Evolutionary conservation across 2,888 invertebrate genomes (phyloP), one percentile per base, ranked within the genome.

Genomic region (Sinelater perroti): DNA sequence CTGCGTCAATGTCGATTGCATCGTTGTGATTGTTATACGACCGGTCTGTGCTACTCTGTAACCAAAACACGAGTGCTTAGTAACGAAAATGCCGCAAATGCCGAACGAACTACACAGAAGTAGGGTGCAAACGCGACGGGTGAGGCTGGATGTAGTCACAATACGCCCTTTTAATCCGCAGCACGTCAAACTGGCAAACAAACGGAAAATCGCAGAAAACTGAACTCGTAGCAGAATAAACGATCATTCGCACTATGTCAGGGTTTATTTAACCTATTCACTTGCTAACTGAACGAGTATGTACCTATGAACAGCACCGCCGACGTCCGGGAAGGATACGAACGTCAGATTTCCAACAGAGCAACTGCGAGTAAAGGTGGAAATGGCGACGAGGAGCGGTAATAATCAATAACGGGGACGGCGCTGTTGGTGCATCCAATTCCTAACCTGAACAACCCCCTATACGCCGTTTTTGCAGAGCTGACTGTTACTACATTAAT

Each of bases 1-100:
- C 90, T 79, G 89, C 90, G 80, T 90, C 90, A 75, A 90, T 85
- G 80, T 88, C 89, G 70, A 88, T 83, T 74, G 89, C 89, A 74
- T 82, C 83, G 70, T 57, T 57, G 42, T 57, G 57, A 31, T 57
- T 57, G 31, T 55, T 55, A 80, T 46, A 77, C 71, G 55, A 78
- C 56, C 71, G 70, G 28, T 57, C 59, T 47, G 62, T 64, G 24
- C 62, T 62, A 52, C 63, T 64, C 65, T 65, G 62, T 28, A 64
- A 60, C 31, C 30, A 49, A 21, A 42, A 50, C 26, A 26, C n/a
- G 1, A 21, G n/a, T 8, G 30, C 11, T 42, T 21, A 26, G 1
- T 14, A 21, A 42, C 16, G 5, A n/a, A n/a, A n/a, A n/a, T n/a
- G 28, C 10, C 10, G 28, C 10, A 28, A 28, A 28, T 28, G 28